Conservation (phyloP, 2,113 vertebrate genomes). For the Tapirus terrestris region DNA sequence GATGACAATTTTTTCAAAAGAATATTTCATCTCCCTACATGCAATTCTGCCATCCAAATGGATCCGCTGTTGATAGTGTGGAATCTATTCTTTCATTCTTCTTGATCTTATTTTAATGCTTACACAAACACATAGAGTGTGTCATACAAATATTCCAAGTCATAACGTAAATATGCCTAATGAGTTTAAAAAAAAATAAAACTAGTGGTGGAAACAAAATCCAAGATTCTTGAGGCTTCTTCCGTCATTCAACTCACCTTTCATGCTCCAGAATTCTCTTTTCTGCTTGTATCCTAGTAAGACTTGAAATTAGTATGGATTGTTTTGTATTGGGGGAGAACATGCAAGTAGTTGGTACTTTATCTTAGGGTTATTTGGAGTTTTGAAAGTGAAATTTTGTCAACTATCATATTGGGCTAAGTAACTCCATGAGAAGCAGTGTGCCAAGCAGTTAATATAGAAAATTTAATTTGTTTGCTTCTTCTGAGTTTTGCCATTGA, state of each 20-base stretch:
- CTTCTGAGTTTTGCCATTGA: slow-evolving; percentile 71
- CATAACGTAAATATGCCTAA: slow-evolving; percentile 2
- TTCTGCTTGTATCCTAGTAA: background rate
- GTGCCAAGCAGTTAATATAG: slow-evolving; percentile 73
- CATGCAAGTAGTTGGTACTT: slow-evolving; percentile 50
- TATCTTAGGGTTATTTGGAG: slow-evolving; percentile 56
- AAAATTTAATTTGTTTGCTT: slow-evolving; percentile 79
- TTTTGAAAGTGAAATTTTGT: slow-evolving; percentile 74
- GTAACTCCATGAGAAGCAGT: slow-evolving; percentile 61
- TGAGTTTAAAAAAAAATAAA: background rate
- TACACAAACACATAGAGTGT: background rate
- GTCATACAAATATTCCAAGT: slow-evolving; percentile 34
- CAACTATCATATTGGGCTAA: slow-evolving; percentile 54
- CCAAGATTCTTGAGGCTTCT: background rate
- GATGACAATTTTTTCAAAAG: background rate
- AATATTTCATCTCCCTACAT: background rate
- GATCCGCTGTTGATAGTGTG: background rate
- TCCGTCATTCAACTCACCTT: background rate
- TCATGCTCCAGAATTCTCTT: background rate
- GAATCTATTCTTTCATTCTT: slow-evolving; percentile 16
- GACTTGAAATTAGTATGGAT: slow-evolving; percentile 56
- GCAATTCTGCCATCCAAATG: background rate
- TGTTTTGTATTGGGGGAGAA: slow-evolving; percentile 48
- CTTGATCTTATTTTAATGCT: slow-evolving; percentile 5
- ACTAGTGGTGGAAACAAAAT: slow-evolving; percentile 38